Conservation (phyloP, 1,140 invertebrate genomes). For the Drosophila lowei region DNA sequence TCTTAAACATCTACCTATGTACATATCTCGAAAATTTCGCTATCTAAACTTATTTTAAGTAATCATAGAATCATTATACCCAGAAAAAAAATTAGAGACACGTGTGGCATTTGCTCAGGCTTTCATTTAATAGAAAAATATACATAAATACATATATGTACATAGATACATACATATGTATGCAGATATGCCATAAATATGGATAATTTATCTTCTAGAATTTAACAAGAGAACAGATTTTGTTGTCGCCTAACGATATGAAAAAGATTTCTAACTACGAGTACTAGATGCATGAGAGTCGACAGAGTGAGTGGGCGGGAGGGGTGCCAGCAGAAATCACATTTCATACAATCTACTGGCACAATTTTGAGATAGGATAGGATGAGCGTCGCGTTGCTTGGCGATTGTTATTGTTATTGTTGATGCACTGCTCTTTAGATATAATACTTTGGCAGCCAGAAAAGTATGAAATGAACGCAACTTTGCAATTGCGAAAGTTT, state of each 20-base stretch:
- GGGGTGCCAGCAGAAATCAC: conserved; percentile 11
- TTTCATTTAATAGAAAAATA: conserved; percentile 76
- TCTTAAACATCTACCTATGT: too few species aligned
- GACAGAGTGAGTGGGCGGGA: conserved; percentile 1
- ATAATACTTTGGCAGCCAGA: conserved; percentile 71
- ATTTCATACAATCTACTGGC: conserved; percentile 4
- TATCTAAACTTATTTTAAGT: not conserved
- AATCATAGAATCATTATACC: not conserved
- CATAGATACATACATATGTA: conserved; percentile 41
- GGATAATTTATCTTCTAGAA: conserved; percentile 52
- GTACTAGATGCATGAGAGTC: conserved; percentile 48
- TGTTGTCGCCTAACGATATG: conserved; percentile 49
- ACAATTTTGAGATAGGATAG: conserved; percentile 62
- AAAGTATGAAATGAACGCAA: conserved; percentile 31
- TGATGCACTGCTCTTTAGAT: conserved; percentile 44
- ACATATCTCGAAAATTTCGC: not conserved
- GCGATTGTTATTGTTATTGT: conserved; percentile 9
- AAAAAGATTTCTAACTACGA: conserved; percentile 36
- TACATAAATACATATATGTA: conserved; percentile 54
- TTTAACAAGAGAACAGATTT: conserved; percentile 63
- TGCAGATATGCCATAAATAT: conserved; percentile 47
- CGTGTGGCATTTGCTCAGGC: conserved; percentile 38
- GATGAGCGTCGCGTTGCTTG: conserved; percentile 22
- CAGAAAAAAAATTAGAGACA: not conserved
- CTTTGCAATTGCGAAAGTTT: conserved; percentile 37